A percentile compares a stretch with the other conserved stretches of the same genome.
Evolutionary conservation across 1,140 invertebrate genomes (phyloP).

Genomic region (Physella acuta): DNA sequence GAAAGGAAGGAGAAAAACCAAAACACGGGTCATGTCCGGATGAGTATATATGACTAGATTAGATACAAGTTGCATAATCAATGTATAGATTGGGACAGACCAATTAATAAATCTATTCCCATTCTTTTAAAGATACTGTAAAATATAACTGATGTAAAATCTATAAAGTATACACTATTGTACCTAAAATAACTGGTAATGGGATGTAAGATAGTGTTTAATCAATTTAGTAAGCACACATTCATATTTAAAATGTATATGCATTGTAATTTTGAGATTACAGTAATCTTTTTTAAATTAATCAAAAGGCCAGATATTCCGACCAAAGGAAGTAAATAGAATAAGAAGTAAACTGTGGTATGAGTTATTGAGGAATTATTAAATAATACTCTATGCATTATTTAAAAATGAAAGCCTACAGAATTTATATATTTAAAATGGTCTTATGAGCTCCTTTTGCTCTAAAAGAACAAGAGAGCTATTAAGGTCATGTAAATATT

Average conservation of each 20-base stretch:
- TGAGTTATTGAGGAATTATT: constrained; percentile 10
- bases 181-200: constrained; percentile 1
- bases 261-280: constrained; percentile 8
- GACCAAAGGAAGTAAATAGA: constrained; percentile 11
- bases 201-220: constrained; percentile 5
- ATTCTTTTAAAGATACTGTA: neutral
- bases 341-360: constrained; percentile 19
- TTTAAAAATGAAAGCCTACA: neutral
- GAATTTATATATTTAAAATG: neutral
- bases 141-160: constrained; percentile 12
- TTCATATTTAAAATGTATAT: constrained; percentile 16
- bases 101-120: constrained; percentile 10
- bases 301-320: constrained; percentile 8
- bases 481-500: constrained; percentile 5
- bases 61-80: constrained; percentile 22
- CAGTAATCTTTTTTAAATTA: constrained; percentile 16
- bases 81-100: constrained; percentile 18
- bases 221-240: constrained; percentile 15
- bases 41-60: constrained; percentile 53
- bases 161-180: constrained; percentile 11
- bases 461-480: constrained; percentile 10
- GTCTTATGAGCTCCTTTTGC: no score
- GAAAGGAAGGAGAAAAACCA: constrained; percentile 31
- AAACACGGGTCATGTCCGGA: constrained; percentile 34
- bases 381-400: no score